Conservation (phyloP, 2,888 invertebrate species). For the Lomographa bimaculata region DNA sequence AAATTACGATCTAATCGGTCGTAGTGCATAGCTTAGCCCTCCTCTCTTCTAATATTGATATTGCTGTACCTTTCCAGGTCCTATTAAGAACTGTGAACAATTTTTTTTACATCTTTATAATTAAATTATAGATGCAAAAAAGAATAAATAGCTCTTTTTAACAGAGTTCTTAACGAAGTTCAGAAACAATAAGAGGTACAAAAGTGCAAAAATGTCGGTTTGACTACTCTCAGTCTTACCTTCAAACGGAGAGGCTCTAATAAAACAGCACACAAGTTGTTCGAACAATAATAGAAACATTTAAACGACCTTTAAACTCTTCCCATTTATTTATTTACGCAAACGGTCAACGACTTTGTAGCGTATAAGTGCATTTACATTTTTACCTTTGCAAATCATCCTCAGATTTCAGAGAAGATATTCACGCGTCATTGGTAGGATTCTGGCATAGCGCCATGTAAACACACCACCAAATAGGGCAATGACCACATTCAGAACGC, state of each 20-base stretch:
- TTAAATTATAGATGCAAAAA: no score
- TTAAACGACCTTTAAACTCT: background rate
- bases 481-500: conserved; percentile 70
- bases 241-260: conserved; percentile 5
- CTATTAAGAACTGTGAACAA: no score
- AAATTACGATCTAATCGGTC: no score
- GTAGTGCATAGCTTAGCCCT: no score
- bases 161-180: no score
- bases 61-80: no score
- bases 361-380: conserved; percentile 4
- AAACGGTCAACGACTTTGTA: conserved; percentile 4
- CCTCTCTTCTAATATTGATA: no score
- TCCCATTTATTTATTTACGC: conserved; percentile 2
- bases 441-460: conserved; percentile 71
- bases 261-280: background rate
- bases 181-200: no score
- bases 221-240: background rate
- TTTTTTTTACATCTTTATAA: no score
- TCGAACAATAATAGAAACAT: conserved; percentile 7
- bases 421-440: conserved; percentile 42
- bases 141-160: no score
- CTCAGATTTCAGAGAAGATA: conserved; percentile 17
- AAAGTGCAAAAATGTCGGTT: no score
- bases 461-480: conserved; percentile 80
- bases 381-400: conserved; percentile 20